phyloP scores from a whole-genome alignment of 2,888 invertebrate genomes.

The Tricholauxania praeusta region DNA sequence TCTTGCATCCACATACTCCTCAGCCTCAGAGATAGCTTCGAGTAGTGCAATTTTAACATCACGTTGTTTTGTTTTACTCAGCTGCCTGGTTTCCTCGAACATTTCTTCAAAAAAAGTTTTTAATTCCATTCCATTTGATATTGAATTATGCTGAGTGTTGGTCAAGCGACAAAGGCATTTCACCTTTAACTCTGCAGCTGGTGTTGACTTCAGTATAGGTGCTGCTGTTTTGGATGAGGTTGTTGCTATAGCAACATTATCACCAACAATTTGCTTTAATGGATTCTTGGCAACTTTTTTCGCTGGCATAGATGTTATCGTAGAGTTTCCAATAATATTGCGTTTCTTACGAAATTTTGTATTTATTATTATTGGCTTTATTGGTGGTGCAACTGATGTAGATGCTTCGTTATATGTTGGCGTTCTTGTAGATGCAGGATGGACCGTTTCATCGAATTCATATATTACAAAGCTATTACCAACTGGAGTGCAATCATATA shows the following conservation, averaged over 20 bases:
- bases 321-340: background rate
- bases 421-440: background rate
- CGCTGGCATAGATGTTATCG: background rate
- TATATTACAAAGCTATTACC: constrained; percentile 43
- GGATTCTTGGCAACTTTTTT: background rate
- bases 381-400: background rate
- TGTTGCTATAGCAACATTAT: background rate
- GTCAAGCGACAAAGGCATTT: constrained; percentile 45
- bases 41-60: constrained; percentile 44
- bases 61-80: constrained; percentile 43
- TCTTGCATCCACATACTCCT: constrained; percentile 43
- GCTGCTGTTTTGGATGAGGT: background rate
- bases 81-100: constrained; percentile 43
- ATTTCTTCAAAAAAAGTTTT: constrained; percentile 43
- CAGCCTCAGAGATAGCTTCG: constrained; percentile 45
- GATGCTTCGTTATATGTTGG: constrained; percentile 5
- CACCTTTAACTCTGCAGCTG: constrained; percentile 37
- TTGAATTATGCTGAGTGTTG: background rate
- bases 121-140: constrained; percentile 26
- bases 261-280: background rate
- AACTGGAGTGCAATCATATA: background rate
- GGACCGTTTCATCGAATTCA: constrained; percentile 36
- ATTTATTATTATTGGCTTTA: constrained; percentile 40
- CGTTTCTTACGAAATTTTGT: constrained; percentile 38
- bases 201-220: background rate